Conservation (phyloP, 1,140 invertebrate species). For the Panonychus citri region DNA sequence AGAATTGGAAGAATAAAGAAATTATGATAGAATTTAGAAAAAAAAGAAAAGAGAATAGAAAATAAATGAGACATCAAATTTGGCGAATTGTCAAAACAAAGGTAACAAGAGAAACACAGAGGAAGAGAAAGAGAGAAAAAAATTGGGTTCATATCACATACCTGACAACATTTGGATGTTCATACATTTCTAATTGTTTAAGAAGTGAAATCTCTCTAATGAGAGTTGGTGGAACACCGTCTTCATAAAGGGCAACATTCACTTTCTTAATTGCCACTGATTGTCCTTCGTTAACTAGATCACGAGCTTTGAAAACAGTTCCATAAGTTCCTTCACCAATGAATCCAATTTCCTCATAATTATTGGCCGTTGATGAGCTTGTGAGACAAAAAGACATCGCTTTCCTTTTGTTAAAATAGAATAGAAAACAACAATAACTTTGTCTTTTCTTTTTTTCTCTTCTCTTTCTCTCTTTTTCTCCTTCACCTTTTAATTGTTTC, state of each 20-base stretch:
- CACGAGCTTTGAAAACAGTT: constrained; percentile 67
- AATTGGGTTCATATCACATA: no score
- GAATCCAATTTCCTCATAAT: constrained; percentile 17
- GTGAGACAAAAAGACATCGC: no score
- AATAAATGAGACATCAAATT: background rate
- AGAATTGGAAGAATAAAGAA: no score
- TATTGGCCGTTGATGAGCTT: background rate
- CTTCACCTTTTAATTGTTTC: no score
- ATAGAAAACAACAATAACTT: no score
- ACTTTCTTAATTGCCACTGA: constrained; percentile 80
- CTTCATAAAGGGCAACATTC: constrained; percentile 45
- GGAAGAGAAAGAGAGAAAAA: no score
- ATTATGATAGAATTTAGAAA: no score
- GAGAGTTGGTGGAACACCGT: constrained; percentile 69
- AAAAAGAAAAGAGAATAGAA: background rate
- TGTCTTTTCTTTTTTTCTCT: no score
- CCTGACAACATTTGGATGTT: constrained; percentile 79
- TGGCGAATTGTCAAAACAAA: no score
- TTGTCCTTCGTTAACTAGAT: constrained; percentile 43
- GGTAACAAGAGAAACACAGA: no score
- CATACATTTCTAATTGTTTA: constrained; percentile 57
- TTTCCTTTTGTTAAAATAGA: no score
- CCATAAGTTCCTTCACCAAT: constrained; percentile 56
- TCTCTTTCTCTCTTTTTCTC: no score
- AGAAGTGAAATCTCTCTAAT: constrained; percentile 66